Base-by-base conservation (phyloP, 2,888 invertebrate genomes). In the Netelia melanura region DNA sequence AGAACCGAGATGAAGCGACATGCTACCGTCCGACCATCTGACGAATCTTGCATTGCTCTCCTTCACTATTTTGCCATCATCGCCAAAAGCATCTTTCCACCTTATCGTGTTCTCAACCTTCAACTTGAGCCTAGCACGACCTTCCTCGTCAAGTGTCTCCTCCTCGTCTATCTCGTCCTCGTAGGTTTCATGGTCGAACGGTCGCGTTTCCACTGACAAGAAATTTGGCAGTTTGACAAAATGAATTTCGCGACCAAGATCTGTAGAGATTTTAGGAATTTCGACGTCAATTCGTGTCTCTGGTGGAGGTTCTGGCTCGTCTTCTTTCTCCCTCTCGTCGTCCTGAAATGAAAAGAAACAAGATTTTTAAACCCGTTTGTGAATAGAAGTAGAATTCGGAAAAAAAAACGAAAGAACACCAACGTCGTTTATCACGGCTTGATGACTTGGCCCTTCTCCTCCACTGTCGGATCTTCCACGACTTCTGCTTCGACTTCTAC, bases 131-230 rank as follows among this genome's bases (percentile, higher is more conserved):
- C 98, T 97, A 6, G 98, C 98, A 83, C 99, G 95, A 91, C 99
- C 99, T 95, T 99, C 99, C 91, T 99, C 99, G 92, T 99, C 99
- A 89, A 99, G 94, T 0, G 98, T 98, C 93, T 99, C 99, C 93
- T 99, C 99, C 90, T 99, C 99, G 92, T 99, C 99, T 88, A 99
- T 98, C 95, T 99, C 99, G 94, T 99, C 99, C 93, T 99, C 99
- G 93, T 99, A 99, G 0, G 98, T 98, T 85, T 96, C 97, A 0
- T 97, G 96, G 92, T 99, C 99, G 92, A 99, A 99, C 0, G 99
- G 99, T 86, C 99, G 95, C 0, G 99, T 99, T 94, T 99, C 99
- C 58, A 99, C 98, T 0, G 99, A 99, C 91, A 99, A 96, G 94
- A 99, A 99, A 94, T 99, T 99, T 1, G 99, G 99, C 82, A 99